Evolutionary conservation across 2,113 vertebrate genomes (phyloP).

Genomic region (Sus scrofa): DNA sequence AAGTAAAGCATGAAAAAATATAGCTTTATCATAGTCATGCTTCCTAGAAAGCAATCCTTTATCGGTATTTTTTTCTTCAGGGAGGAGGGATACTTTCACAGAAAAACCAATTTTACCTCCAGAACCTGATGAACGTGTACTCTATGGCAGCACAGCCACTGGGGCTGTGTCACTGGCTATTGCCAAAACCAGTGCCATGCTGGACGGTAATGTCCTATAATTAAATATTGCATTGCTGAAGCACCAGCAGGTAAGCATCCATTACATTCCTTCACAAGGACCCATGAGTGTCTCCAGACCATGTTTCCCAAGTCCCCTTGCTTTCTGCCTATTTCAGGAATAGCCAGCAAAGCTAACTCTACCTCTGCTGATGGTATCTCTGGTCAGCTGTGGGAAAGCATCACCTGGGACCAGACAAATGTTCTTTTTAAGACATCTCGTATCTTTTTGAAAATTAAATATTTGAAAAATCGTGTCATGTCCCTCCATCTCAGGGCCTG

Average conservation of each 20-base stretch:
- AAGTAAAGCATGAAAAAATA: background rate
- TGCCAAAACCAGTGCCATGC: slow-evolving; percentile 89
- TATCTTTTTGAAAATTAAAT: background rate
- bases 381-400: slow-evolving; percentile 93
- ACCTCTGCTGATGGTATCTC: slow-evolving; percentile 91
- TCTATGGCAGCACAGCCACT: slow-evolving; percentile 91
- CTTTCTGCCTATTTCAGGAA: slow-evolving; percentile 74
- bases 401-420: slow-evolving; percentile 89
- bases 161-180: slow-evolving; percentile 92
- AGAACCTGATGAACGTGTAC: slow-evolving; percentile 83
- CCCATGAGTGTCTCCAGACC: fast-evolving
- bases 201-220: slow-evolving; percentile 88
- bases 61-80: slow-evolving; percentile 80
- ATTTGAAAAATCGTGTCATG: background rate
- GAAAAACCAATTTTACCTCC: slow-evolving; percentile 86
- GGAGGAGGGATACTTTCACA: slow-evolving; percentile 82
- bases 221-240: slow-evolving; percentile 88
- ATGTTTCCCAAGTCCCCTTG: background rate
- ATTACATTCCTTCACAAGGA: fast-evolving
- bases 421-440: background rate
- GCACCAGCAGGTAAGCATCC: slow-evolving; percentile 84
- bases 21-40: background rate
- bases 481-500: background rate
- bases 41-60: background rate
- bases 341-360: slow-evolving; percentile 81